Base-by-base conservation (phyloP, 37 sponge, comb jelly and placozoan species). In the Cliona cf. orientalis region DNA sequence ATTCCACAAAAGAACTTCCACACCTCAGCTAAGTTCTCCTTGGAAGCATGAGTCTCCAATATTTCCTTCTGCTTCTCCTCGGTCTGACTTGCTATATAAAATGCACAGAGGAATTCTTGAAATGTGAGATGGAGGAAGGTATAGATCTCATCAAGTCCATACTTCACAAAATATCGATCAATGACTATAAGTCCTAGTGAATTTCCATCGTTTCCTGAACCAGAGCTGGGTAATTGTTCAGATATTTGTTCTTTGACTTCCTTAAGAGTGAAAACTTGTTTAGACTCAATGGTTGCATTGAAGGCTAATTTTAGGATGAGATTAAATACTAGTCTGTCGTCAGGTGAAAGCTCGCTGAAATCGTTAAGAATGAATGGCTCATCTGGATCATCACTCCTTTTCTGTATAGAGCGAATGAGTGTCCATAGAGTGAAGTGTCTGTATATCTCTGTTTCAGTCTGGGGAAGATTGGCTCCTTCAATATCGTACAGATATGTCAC, bases 1-100 rank as follows among this genome's bases (percentile, higher is more conserved):
- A 79, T 9, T 26, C 80, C 80, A 68, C 58, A 80, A 45, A 57
- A 80, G 34, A 80, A 80, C 58, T 80, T 80, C 58, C 69, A 69
- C 38, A 80, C 70, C 43, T 58, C 57, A 0, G 2, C 41, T 59
- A 80, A 58, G 58, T 80, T 69, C 41, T 2, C 25, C 32, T 68
- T 34, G 0, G 1, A 0, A 6, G 28, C 40, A 37, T 80, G 41
- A 12, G 31, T 23, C 19, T 11, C n/a, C 17, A 69, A 37, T 21
- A 42, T 28, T 35, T 68, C n/a, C 2, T 19, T 23, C 39, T 80
- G 80, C 40, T 69, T 42, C 3, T 68, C 80, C 29, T 17, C 42
- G 21, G 2, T 28, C 0, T 58, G 70, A 19, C 33, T 55, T 25
- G 42, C 31, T 19, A 80, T 37, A 21, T 69, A n/a, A 22, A n/a